Evolutionary conservation across 1,140 invertebrate genomes (phyloP).

Genomic region (Drosophila bifasciata): DNA sequence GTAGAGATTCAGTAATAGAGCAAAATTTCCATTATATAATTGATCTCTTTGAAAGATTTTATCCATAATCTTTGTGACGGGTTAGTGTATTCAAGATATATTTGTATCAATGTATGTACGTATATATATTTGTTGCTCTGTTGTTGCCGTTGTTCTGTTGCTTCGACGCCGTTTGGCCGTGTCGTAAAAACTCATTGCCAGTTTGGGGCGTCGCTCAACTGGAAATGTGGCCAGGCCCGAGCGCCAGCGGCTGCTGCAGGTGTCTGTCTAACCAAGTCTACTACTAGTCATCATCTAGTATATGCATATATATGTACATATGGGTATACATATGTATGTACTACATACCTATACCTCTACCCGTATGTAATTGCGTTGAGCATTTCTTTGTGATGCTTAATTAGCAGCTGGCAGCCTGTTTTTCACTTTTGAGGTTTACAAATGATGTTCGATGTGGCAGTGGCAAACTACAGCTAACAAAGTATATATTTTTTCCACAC

Average conservation of each 20-base stretch:
- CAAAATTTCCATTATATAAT: not conserved
- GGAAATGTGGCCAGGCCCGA: conserved; percentile 67
- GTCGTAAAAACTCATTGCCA: conserved; percentile 75
- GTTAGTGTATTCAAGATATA: not conserved
- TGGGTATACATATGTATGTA: conserved; percentile 1
- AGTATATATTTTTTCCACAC: not conserved
- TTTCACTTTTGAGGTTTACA: conserved; percentile 49
- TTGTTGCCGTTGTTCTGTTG: conserved; percentile 34
- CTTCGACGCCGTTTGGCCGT: conserved; percentile 32
- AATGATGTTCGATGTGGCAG: conserved; percentile 30
- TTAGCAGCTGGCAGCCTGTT: conserved; percentile 63
- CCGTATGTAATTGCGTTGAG: conserved; percentile 35
- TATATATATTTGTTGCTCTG: conserved; percentile 2
- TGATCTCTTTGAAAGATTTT: not conserved
- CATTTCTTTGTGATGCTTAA: conserved; percentile 66
- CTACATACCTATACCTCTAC: conserved; percentile 13
- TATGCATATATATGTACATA: conserved; percentile 10
- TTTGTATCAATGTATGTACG: not conserved
- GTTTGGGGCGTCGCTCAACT: conserved; percentile 76
- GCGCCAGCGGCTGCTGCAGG: conserved; percentile 57
- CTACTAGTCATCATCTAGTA: conserved; percentile 21
- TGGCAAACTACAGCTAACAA: not conserved
- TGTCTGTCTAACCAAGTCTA: conserved; percentile 53
- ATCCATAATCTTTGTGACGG: not conserved
- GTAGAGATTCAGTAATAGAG: too few species aligned